Conservation (phyloP, 2,888 invertebrate genomes). For the Uloborus plumipes region DNA sequence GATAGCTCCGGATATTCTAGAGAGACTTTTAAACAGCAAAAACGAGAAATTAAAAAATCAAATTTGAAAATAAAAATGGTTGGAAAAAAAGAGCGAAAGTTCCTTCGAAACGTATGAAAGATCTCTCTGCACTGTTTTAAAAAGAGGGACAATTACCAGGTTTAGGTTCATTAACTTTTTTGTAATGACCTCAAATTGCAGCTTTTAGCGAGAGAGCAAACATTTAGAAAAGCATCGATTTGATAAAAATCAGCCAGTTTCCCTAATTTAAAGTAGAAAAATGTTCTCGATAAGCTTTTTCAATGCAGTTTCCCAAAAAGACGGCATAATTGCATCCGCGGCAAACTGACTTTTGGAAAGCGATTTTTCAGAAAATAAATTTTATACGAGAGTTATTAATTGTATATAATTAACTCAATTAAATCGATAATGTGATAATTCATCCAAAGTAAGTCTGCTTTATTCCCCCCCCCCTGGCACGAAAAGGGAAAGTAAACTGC, state of each 20-base stretch:
- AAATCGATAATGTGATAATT: too few relatives aligned
- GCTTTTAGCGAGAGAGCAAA: conserved; percentile 47
- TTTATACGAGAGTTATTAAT: too few relatives aligned
- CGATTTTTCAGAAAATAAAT: neutral
- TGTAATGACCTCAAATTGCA: conserved; percentile 46
- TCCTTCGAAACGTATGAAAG: too few relatives aligned
- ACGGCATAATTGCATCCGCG: neutral
- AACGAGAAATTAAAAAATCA: too few relatives aligned
- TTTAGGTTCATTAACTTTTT: conserved; percentile 54
- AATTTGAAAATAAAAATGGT: too few relatives aligned
- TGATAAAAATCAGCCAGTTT: conserved; percentile 35
- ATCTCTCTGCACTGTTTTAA: conserved; percentile 13
- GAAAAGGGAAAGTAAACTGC: too few relatives aligned
- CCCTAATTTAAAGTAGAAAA: too few relatives aligned
- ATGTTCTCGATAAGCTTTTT: neutral
- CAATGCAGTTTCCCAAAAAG: neutral
- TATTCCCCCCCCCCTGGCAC: too few relatives aligned
- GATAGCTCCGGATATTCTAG: neutral
- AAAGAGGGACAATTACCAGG: conserved; percentile 42
- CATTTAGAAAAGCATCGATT: conserved; percentile 51
- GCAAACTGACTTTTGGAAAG: neutral
- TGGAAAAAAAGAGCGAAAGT: too few relatives aligned
- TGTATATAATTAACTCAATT: too few relatives aligned
- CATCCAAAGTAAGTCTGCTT: too few relatives aligned
- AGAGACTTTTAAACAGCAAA: too few relatives aligned